Percentiles rank a stretch among this genome's conserved stretches.
Conservation (phyloP, 2,888 invertebrate genomes). For the Drosophila kanekoi region DNA sequence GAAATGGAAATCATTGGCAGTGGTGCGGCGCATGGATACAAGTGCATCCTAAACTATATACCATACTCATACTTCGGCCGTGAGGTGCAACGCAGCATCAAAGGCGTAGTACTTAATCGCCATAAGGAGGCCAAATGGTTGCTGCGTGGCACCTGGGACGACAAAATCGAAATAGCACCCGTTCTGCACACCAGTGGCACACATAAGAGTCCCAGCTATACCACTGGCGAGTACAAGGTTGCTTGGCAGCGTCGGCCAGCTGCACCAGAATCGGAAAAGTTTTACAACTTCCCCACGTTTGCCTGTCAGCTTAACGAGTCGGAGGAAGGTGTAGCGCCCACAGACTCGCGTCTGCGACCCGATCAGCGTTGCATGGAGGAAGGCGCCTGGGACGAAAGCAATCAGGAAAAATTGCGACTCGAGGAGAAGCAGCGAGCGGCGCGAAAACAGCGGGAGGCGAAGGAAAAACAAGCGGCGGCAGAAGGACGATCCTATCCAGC, state of each 20-base stretch:
- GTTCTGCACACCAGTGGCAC: constrained; percentile 90
- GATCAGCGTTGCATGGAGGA: constrained; percentile 99
- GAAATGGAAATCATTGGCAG: constrained; percentile 97
- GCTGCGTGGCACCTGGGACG: constrained; percentile 96
- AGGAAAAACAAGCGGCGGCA: constrained; percentile 89
- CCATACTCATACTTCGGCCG: constrained; percentile 99
- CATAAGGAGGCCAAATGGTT: constrained; percentile 91
- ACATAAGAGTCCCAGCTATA: constrained; percentile 93
- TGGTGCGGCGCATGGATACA: constrained; percentile 95
- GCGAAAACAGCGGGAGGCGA: constrained; percentile 91
- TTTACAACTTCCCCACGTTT: constrained; percentile 97
- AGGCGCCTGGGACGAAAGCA: constrained; percentile 96
- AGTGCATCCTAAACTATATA: constrained; percentile 98
- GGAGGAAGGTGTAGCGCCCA: constrained; percentile 96
- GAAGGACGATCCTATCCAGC: constrained; percentile 88
- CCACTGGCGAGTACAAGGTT: constrained; percentile 93
- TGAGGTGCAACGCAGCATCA: constrained; percentile 96
- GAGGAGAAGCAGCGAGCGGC: constrained; percentile 97
- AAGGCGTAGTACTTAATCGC: constrained; percentile 91
- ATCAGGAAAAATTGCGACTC: constrained; percentile 92
- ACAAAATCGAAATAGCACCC: constrained; percentile 96
- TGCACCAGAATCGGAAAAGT: constrained; percentile 89
- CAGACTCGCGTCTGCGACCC: constrained; percentile 96
- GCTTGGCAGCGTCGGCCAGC: constrained; percentile 95
- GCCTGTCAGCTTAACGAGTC: constrained; percentile 98